Conservation (phyloP, 2,888 invertebrate genomes). For the Lagria hirta region DNA sequence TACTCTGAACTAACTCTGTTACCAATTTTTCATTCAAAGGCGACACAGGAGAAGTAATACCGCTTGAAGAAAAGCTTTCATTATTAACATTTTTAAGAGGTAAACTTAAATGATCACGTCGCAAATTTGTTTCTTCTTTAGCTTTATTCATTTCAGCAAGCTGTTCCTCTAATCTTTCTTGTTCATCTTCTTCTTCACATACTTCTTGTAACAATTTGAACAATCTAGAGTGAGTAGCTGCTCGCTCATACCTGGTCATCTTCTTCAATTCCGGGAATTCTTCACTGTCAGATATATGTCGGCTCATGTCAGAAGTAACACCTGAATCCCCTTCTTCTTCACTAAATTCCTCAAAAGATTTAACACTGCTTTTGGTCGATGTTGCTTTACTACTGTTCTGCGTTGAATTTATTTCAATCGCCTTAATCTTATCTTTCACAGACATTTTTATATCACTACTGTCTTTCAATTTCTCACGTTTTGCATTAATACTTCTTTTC, state of each 20-base stretch:
- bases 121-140: conserved; percentile 51
- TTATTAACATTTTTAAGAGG: conserved; percentile 55
- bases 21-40: conserved; percentile 60
- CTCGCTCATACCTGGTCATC: conserved; percentile 65
- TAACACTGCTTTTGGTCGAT: conserved; percentile 46
- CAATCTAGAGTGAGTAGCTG: conserved; percentile 71
- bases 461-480: conserved; percentile 32
- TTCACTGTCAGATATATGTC: conserved; percentile 67
- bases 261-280: conserved; percentile 63
- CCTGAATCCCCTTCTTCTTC: conserved; percentile 71
- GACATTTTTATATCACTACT: conserved; percentile 31
- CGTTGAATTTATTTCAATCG: conserved; percentile 30
- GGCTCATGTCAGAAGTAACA: conserved; percentile 69
- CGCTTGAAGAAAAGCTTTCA: conserved; percentile 58
- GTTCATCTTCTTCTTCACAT: conserved; percentile 52
- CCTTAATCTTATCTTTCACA: conserved; percentile 40
- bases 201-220: conserved; percentile 68
- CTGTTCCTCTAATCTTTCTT: conserved; percentile 38
- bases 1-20: conserved; percentile 61
- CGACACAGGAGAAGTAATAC: conserved; percentile 57
- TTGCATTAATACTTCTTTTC: conserved; percentile 43
- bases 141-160: conserved; percentile 36
- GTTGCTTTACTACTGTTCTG: conserved; percentile 27
- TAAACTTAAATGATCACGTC: conserved; percentile 58
- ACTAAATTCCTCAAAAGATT: conserved; percentile 50